Evolutionary conservation across 2,888 invertebrate species (phyloP), one percentile per base, ranked within the genome.

Genomic region (Pristionchus exspectatus): DNA sequence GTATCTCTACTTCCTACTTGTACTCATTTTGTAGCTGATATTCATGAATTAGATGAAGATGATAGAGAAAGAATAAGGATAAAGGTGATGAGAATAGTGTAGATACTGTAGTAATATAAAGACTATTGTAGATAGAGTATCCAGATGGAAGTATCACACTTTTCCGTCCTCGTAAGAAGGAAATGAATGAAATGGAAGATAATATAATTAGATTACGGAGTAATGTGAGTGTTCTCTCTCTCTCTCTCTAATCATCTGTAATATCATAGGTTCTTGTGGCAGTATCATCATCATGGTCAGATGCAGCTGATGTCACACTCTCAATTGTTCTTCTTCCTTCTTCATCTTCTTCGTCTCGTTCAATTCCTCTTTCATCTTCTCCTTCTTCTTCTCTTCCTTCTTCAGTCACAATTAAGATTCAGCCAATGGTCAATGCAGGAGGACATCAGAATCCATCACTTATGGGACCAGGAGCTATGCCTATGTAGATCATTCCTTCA

Each of bases 1-100:
- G 92, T 92, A 38, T 91, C 94, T 21, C 93, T 92, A 30, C 90
- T 94, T 72, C 94, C 94, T 24, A 93, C 93, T 38, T 93, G 92
- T 21, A 90, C 94, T 24, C 85, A 90, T 14, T 33, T 94, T 24
- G 91, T 90, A 21, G 92, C 92, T 54, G 85, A 91, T 27, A 89
- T 94, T 54, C 91, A 91, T 81, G 92, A 94, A 89, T 90, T 94
- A 84, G 85, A 44, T 18, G 77, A 90, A 27, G 90, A 89, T 2
- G 94, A 94, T 85, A 24, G 91, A 27, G 83, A 87, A 16, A 74
- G 90, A 12, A 88, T 94, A 30, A 90, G 94, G 59, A 88, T 94
- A 24, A 91, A 92, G 85, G 93, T 94, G 38, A 56, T 54, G 44
- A n/a, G 27, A 38, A 38, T 10, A 16, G 44, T 18, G 14, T 38